phyloP scores from a whole-genome alignment of 2,113 vertebrate genomes.

The Paratilapia polleni region DNA sequence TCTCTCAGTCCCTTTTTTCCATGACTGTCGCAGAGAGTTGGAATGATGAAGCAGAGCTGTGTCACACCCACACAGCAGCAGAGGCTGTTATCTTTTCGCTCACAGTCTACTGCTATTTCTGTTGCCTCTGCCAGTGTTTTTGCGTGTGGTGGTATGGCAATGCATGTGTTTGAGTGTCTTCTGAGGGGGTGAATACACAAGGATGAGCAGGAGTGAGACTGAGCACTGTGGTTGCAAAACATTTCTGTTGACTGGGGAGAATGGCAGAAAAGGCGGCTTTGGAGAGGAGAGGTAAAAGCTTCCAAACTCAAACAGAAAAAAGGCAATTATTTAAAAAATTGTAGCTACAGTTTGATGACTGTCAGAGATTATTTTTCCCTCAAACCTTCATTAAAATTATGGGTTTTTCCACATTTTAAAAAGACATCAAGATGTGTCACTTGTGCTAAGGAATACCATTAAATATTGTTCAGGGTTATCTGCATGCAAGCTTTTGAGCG shows the following conservation, averaged over 20 bases:
- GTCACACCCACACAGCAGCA: constrained; percentile 69
- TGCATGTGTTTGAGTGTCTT: constrained; percentile 28
- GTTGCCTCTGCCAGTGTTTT: constrained; percentile 45
- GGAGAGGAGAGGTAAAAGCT: constrained; percentile 34
- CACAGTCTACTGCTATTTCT: constrained; percentile 60
- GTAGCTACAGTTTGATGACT: constrained; percentile 7
- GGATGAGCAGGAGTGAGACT: constrained; percentile 37
- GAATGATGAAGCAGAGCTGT: constrained; percentile 43
- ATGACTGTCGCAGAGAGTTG: constrained; percentile 42
- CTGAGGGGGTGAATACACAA: constrained; percentile 30
- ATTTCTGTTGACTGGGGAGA: constrained; percentile 34
- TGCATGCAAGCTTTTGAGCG: not conserved
- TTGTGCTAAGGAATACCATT: not conserved
- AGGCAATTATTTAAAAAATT: constrained; percentile 36
- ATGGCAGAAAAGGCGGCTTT: constrained; percentile 44
- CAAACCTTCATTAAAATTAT: constrained; percentile 2
- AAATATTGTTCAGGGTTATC: constrained; percentile 13
- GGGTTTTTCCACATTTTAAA: not conserved
- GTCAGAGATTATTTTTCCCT: not conserved
- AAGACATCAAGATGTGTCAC: not conserved
- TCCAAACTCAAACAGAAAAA: constrained; percentile 8
- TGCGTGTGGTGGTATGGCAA: not conserved
- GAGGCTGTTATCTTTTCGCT: constrained; percentile 64
- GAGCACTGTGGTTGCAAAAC: constrained; percentile 40
- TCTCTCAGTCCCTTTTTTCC: constrained; percentile 33